Percentiles rank a stretch among this genome's conserved stretches.
phyloP scores from a whole-genome alignment of 2,888 invertebrate species.

The Andrena dorsata region DNA sequence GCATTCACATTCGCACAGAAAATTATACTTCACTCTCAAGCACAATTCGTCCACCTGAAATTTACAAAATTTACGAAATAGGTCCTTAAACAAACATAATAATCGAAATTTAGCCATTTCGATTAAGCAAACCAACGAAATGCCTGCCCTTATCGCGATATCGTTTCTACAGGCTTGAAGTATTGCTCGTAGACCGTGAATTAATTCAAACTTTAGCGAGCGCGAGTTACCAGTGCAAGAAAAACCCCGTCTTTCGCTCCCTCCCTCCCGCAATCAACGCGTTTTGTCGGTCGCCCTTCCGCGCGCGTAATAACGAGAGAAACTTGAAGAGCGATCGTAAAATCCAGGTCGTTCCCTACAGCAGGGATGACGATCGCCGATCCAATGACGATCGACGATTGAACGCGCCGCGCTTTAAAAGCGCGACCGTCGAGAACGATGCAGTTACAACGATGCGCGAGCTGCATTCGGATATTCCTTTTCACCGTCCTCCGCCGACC shows the following conservation, averaged over 20 bases:
- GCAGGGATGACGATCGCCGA: slow-evolving; percentile 16
- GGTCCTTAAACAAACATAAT: too few species aligned
- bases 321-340: slow-evolving; percentile 23
- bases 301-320: slow-evolving; percentile 27
- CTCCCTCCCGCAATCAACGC: slow-evolving; percentile 15
- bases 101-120: too few species aligned
- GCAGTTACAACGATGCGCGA: slow-evolving; percentile 62
- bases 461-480: slow-evolving; percentile 73
- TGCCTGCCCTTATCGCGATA: too few species aligned
- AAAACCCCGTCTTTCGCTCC: not conserved
- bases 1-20: not conserved
- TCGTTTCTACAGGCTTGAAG: too few species aligned
- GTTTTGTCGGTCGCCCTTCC: slow-evolving; percentile 10
- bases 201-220: not conserved
- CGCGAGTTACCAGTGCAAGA: not conserved
- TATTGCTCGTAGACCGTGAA: too few species aligned
- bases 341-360: slow-evolving; percentile 31
- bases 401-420: not conserved
- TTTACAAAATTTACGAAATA: too few species aligned
- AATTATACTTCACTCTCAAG: not conserved
- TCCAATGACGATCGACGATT: slow-evolving; percentile 38
- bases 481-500: slow-evolving; percentile 63
- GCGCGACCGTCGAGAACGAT: slow-evolving; percentile 48
- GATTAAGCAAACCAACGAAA: too few species aligned
- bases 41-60: not conserved